phyloP scores from a whole-genome alignment of 2,113 vertebrate species.

The Pterocles gutturalis region DNA sequence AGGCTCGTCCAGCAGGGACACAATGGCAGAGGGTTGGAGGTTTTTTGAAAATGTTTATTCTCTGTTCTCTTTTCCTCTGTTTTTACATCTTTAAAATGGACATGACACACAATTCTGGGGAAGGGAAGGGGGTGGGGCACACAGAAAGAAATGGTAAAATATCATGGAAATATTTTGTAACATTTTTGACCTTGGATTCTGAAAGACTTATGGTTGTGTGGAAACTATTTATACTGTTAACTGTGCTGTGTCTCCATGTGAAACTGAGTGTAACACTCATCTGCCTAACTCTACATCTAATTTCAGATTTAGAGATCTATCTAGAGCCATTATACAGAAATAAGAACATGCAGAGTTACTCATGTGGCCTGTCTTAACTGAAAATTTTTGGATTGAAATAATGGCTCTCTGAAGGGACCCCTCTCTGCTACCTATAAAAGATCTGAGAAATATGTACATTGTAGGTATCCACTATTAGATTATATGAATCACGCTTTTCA shows the following conservation, averaged over 20 bases:
- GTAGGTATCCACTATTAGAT: not conserved
- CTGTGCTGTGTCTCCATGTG: not conserved
- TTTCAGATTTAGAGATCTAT: not conserved
- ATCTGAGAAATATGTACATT: not conserved
- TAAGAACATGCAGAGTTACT: not conserved
- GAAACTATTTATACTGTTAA: not conserved
- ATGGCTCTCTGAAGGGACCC: not conserved
- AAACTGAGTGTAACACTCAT: not conserved
- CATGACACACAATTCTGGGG: too few species aligned
- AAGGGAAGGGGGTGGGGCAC: too few species aligned
- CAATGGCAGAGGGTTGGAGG: not conserved
- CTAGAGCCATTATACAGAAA: not conserved
- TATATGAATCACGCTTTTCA: not conserved
- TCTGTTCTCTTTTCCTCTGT: not conserved
- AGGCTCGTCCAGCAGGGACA: not conserved
- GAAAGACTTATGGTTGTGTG: not conserved
- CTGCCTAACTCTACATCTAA: not conserved
- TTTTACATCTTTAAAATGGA: not conserved
- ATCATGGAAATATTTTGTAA: not conserved
- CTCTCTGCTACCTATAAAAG: not conserved
- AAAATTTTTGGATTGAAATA: not conserved
- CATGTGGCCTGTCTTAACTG: not conserved
- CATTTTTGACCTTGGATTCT: not conserved
- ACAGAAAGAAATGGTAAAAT: too few species aligned
- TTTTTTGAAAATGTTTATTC: not conserved